These are phyloP conservation scores for Taenioides sp. DNA, from an alignment of 2,797 vertebrate genomes.

Conservation along the genomic window DNA sequence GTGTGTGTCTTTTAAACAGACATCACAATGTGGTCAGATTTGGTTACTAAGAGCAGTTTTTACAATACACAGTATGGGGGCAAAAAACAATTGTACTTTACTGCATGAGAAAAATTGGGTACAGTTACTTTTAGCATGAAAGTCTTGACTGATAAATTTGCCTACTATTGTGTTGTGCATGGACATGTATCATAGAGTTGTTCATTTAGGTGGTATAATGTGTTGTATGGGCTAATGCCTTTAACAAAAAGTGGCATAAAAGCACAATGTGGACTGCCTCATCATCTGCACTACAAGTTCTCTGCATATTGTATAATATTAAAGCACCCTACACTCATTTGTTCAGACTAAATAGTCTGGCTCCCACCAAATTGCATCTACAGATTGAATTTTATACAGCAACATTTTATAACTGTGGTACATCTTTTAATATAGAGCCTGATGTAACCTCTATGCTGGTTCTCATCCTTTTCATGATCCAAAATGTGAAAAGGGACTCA, in stretches of 20 bases:
- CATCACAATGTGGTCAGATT: too few species aligned
- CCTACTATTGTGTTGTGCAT: too few species aligned
- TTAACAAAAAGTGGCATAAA: neutral
- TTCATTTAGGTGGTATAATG: too few species aligned
- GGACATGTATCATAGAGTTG: too few species aligned
- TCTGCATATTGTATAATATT: neutral
- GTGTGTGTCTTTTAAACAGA: too few species aligned
- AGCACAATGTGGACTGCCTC: neutral
- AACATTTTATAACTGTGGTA: neutral
- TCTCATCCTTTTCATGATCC: neutral
- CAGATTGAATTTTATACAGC: neutral
- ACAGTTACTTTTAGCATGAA: too few species aligned
- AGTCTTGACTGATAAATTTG: too few species aligned
- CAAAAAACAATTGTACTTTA: too few species aligned
- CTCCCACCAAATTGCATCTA: constrained; percentile 5
- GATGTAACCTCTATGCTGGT: neutral
- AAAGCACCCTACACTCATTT: neutral
- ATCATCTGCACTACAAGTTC: neutral
- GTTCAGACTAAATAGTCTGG: constrained; percentile 1
- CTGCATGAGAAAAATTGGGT: too few species aligned
- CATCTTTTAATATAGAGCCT: neutral
- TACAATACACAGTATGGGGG: too few species aligned
- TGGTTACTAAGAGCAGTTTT: too few species aligned
- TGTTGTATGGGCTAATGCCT: too few species aligned
- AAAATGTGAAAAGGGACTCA: neutral